phyloP scores from a whole-genome alignment of 1,140 invertebrate species.

The Akabosia matsudoensis region DNA sequence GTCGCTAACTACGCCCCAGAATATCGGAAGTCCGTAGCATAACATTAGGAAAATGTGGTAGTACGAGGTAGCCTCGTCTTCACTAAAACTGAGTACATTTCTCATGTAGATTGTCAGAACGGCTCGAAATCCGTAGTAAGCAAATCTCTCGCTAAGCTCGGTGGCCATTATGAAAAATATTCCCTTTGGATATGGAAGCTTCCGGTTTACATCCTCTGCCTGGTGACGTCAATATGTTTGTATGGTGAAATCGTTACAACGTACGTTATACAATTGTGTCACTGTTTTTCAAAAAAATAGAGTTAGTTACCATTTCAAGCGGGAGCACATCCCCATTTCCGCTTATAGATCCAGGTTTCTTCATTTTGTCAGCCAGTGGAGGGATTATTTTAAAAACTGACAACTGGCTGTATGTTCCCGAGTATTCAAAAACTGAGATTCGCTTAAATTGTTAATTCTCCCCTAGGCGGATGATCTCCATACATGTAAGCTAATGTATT shows the following conservation, averaged over 20 bases:
- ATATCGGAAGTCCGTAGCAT: slow-evolving; percentile 64
- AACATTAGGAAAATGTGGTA: slow-evolving; percentile 79
- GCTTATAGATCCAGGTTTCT: too few relatives aligned
- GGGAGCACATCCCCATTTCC: too few relatives aligned
- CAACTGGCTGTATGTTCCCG: too few relatives aligned
- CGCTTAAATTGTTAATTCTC: too few relatives aligned
- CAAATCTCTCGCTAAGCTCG: slow-evolving; percentile 95
- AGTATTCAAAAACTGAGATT: too few relatives aligned
- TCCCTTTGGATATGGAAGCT: slow-evolving; percentile 75
- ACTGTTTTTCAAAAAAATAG: too few relatives aligned
- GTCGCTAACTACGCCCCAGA: slow-evolving; percentile 50
- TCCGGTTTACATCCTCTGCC: slow-evolving; percentile 32
- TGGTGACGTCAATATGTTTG: slow-evolving; percentile 49
- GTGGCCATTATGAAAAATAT: slow-evolving; percentile 91
- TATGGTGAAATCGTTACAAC: background rate
- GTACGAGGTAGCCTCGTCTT: slow-evolving; percentile 69
- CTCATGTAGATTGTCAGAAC: slow-evolving; percentile 76
- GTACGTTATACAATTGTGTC: too few relatives aligned
- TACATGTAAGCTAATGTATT: too few relatives aligned
- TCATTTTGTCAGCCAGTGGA: too few relatives aligned
- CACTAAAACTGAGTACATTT: slow-evolving; percentile 63
- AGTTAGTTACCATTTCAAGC: too few relatives aligned
- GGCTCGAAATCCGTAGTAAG: slow-evolving; percentile 93
- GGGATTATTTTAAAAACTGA: too few relatives aligned
- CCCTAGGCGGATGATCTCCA: too few relatives aligned